Percentiles rank a stretch among this genome's conserved stretches.
phyloP scores from a whole-genome alignment of 1,140 invertebrate genomes.

The Wasmannia auropunctata region DNA sequence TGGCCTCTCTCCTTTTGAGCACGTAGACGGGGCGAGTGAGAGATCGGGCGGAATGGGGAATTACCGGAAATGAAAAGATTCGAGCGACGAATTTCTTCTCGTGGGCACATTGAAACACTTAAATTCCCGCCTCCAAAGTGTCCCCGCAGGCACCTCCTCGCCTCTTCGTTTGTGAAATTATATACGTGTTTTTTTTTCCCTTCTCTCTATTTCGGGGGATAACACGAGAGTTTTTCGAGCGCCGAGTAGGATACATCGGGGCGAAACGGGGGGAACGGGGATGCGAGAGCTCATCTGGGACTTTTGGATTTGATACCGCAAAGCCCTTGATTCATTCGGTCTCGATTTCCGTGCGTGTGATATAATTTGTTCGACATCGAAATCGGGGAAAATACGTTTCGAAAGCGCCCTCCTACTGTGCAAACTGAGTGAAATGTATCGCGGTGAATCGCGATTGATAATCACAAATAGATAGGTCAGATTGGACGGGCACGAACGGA shows the following conservation, averaged over 20 bases:
- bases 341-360: neutral
- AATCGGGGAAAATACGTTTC: neutral
- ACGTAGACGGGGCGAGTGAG: constrained; percentile 12
- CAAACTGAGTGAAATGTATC: constrained; percentile 15
- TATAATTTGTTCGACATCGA: constrained; percentile 32
- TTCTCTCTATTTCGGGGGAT: neutral
- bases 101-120: neutral
- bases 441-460: constrained; percentile 21
- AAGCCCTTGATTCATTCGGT: neutral
- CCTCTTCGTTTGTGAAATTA: neutral
- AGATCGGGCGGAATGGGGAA: neutral
- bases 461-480: neutral
- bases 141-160: neutral
- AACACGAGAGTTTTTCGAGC: neutral
- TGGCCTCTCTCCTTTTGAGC: neutral
- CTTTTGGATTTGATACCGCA: neutral
- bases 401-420: neutral
- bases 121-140: neutral
- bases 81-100: constrained; percentile 4
- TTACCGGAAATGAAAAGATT: constrained; percentile 55
- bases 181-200: no score
- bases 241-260: neutral
- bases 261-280: neutral
- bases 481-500: neutral
- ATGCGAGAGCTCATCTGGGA: constrained; percentile 15